phyloP scores from a whole-genome alignment of 2,113 vertebrate genomes.

The Vulpes vulpes region DNA sequence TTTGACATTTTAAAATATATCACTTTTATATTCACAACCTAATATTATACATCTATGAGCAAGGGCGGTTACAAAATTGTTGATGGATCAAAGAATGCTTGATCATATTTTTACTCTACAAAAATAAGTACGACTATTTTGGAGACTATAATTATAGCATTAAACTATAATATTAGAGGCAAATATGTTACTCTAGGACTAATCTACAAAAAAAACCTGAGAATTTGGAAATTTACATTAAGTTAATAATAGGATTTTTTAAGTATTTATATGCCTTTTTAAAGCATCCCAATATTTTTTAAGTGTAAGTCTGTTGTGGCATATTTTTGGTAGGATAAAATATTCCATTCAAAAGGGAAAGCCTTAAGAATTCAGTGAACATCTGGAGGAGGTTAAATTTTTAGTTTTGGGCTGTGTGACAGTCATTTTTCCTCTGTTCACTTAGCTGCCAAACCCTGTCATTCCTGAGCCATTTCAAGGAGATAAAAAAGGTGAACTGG shows the following conservation, averaged over 20 bases:
- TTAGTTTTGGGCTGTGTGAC: background rate
- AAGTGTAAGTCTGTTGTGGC: background rate
- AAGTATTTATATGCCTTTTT: background rate
- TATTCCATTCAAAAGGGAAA: background rate
- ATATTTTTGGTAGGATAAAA: background rate
- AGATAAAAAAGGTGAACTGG: background rate
- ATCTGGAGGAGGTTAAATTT: constrained; percentile 38
- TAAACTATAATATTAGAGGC: background rate
- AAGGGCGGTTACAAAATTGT: background rate
- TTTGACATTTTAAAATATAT: constrained; percentile 13
- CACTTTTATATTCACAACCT: background rate
- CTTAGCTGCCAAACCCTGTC: constrained; percentile 28
- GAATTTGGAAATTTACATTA: background rate
- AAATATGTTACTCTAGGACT: background rate
- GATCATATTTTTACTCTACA: background rate
- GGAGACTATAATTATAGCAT: background rate
- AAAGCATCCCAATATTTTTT: background rate
- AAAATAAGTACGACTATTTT: background rate
- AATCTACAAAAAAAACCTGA: background rate
- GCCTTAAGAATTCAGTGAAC: constrained; percentile 10
- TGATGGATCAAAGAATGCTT: background rate
- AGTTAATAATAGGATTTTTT: constrained; percentile 36
- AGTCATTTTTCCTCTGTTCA: background rate
- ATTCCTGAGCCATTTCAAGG: constrained; percentile 7
- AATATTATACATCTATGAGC: background rate